Evolutionary conservation across 2,113 vertebrate genomes (phyloP).

Genomic region (Redunca redunca): DNA sequence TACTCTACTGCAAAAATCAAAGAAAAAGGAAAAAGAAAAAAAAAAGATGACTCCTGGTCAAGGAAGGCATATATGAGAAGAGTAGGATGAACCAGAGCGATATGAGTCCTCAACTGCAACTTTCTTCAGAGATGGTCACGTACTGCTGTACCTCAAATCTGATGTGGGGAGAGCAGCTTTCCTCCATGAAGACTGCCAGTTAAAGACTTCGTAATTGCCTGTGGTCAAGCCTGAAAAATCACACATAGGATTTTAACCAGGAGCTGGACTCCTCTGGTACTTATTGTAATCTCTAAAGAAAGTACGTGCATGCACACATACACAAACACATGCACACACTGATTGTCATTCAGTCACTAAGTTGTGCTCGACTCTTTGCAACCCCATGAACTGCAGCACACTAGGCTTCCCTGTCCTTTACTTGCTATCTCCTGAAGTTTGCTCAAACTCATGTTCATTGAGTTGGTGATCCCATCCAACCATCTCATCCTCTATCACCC

Average conservation of each 20-base stretch:
- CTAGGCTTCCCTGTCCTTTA: background rate
- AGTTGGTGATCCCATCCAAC: background rate
- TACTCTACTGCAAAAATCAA: background rate
- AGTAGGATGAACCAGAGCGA: background rate
- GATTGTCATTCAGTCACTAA: background rate
- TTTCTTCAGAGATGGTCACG: background rate
- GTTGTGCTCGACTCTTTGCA: background rate
- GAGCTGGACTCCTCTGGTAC: background rate
- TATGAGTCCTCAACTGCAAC: background rate
- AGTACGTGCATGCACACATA: too few relatives aligned
- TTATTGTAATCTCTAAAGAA: background rate
- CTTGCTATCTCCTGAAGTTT: background rate
- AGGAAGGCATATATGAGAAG: background rate
- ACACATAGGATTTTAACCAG: background rate
- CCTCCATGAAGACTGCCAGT: background rate
- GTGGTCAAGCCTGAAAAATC: background rate
- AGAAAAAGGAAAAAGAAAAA: background rate
- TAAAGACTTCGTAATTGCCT: background rate
- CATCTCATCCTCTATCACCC: background rate
- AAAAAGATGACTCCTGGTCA: background rate
- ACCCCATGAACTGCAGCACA: background rate
- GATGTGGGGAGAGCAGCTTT: background rate
- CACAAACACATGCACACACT: background rate
- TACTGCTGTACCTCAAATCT: background rate
- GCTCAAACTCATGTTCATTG: background rate